Percentiles rank a stretch among this genome's conserved stretches.
These are phyloP conservation scores for Elmis aenea DNA, from an alignment of 2,888 invertebrate genomes.

Conservation along the genomic window DNA sequence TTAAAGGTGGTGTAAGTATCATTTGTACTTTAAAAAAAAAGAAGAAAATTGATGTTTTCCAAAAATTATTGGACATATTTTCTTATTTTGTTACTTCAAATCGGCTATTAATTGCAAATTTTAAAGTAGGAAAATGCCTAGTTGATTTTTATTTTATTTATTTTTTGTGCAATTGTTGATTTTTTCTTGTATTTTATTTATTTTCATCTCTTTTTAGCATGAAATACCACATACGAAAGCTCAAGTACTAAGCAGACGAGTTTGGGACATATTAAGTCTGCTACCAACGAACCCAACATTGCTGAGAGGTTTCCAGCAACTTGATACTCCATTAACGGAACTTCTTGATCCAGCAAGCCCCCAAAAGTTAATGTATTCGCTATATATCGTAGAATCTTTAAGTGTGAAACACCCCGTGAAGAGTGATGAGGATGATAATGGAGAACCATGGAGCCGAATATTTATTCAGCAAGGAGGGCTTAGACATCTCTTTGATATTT, in stretches of 20 bases:
- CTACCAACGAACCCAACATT: constrained; percentile 86
- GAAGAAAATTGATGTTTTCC: no score
- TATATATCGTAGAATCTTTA: constrained; percentile 83
- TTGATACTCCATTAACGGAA: constrained; percentile 65
- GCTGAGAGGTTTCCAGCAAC: constrained; percentile 76
- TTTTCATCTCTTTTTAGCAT: constrained; percentile 51
- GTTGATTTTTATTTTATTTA: constrained; percentile 5
- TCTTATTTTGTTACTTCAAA: no score
- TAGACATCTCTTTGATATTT: constrained; percentile 83
- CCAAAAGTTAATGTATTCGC: constrained; percentile 91
- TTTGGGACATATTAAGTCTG: constrained; percentile 91
- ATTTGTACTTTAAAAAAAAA: no score
- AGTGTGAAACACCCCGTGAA: constrained; percentile 39
- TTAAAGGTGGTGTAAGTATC: constrained; percentile 63
- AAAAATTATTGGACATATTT: no score
- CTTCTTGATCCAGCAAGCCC: constrained; percentile 83
- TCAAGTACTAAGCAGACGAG: constrained; percentile 81
- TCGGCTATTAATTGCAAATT: no score
- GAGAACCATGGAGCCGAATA: constrained; percentile 63
- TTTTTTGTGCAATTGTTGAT: background rate
- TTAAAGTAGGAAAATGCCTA: no score
- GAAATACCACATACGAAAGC: constrained; percentile 79
- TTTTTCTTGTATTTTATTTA: constrained; percentile 29
- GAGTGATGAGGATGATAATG: constrained; percentile 28
- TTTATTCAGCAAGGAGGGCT: constrained; percentile 87